These are phyloP conservation scores for Trilocha varians DNA, from an alignment of 2,888 invertebrate genomes.

Conservation along the genomic window DNA sequence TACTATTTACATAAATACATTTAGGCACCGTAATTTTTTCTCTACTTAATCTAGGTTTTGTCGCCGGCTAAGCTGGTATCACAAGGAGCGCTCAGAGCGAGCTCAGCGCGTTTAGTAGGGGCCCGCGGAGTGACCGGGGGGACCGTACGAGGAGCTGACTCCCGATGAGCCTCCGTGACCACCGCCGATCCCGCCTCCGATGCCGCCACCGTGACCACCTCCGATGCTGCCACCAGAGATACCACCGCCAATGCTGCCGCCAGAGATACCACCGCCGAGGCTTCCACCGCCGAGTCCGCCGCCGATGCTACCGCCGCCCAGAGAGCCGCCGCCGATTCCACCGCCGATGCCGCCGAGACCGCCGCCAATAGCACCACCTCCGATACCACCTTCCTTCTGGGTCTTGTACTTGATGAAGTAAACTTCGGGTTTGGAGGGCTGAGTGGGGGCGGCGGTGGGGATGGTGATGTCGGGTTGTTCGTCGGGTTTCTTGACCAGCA, in stretches of 20 bases:
- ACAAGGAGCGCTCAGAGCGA: slow-evolving; percentile 42
- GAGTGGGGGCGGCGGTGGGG: slow-evolving; percentile 80
- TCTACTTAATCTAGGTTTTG: slow-evolving; percentile 67
- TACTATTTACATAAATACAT: slow-evolving; percentile 75
- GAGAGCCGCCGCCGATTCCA: slow-evolving; percentile 24
- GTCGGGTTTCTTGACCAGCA: slow-evolving; percentile 86
- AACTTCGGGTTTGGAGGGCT: slow-evolving; percentile 86
- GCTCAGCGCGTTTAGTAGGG: slow-evolving; percentile 72
- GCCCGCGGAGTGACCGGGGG: slow-evolving; percentile 79
- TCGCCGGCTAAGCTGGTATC: slow-evolving; percentile 70
- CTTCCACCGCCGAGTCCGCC: slow-evolving; percentile 25
- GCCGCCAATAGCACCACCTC: slow-evolving; percentile 37
- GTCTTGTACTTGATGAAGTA: slow-evolving; percentile 91
- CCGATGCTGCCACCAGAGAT: slow-evolving; percentile 22
- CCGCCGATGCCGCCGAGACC: slow-evolving; percentile 26
- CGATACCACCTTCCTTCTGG: slow-evolving; percentile 66
- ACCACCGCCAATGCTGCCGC: slow-evolving; percentile 38
- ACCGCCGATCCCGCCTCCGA: slow-evolving; percentile 28
- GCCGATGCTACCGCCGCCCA: slow-evolving; percentile 29
- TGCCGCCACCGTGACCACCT: slow-evolving; percentile 21
- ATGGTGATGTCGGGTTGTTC: slow-evolving; percentile 87
- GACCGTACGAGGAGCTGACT: slow-evolving; percentile 76
- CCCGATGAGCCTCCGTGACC: slow-evolving; percentile 35
- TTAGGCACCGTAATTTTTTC: slow-evolving; percentile 74
- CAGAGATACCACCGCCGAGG: slow-evolving; percentile 30